Base-by-base conservation (phyloP, 2,888 invertebrate species). In the Crossocerus cetratus region DNA sequence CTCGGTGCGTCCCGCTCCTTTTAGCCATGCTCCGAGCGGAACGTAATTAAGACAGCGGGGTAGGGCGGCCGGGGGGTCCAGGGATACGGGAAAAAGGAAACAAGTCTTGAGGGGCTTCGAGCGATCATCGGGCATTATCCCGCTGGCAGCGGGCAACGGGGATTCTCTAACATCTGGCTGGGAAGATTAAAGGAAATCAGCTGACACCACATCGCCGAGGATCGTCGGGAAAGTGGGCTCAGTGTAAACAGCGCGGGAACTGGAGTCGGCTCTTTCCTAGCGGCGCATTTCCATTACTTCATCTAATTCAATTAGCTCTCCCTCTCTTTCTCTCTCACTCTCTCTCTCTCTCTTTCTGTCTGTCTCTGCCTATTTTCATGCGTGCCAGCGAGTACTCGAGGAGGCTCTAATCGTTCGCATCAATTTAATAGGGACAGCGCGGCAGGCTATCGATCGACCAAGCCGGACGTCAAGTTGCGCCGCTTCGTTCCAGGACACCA, bases 41-140 rank as follows among this genome's bases (percentile, higher is more conserved):
- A 80, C 77, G 80, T 71, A 80, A 80, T 80, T 80, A 80, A 69
- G n/a, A n/a, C n/a, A n/a, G 69, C 61, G 64, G 78, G 71, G 75
- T 76, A 62, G 61, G 74, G 69, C 71, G 72, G 61, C 23, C 53
- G 53, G 65, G 70, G 16, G 49, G 49, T 2, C 49, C 49, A 49
- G 49, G 49, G 49, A 32, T 11, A 32, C 32, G 32, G 32, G 32
- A 32, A 32, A 32, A 32, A 32, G 32, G 16, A 57, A 32, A 57
- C 4, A 18, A 49, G 49, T 49, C 18, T 49, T 49, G 20, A 22
- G 20, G 20, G 20, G 22, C 16, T 55, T 18, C 16, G 3, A 61
- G 43, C 49, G n/a, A 20, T 58, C 61, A 64, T 57, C 62, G 56
- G 18, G 18, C n/a, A 49, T 49, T 49, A 16, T 18, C 18, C 49